Evolutionary conservation across 1,140 invertebrate genomes (phyloP).

Genomic region (Polypedilum vanderplanki): DNA sequence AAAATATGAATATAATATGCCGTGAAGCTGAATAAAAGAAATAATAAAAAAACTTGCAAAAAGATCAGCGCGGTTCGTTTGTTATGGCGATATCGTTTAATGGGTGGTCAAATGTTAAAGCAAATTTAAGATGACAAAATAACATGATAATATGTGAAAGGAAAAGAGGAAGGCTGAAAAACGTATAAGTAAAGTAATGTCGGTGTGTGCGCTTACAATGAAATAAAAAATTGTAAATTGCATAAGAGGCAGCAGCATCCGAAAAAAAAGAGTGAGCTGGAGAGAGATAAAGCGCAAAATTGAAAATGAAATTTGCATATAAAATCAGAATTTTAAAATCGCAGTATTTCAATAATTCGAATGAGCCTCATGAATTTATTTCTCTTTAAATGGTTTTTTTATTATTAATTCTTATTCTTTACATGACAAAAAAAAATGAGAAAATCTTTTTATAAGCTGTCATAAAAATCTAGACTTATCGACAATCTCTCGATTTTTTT

Average conservation of each 20-base stretch:
- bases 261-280: background rate
- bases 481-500: constrained; percentile 1
- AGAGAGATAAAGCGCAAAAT: background rate
- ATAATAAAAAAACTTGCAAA: constrained; percentile 4
- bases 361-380: background rate
- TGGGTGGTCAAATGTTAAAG: constrained; percentile 27
- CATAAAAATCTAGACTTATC: constrained; percentile 9
- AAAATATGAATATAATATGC: background rate
- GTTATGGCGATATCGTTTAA: constrained; percentile 16
- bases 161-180: background rate
- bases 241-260: background rate
- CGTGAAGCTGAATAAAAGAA: background rate
- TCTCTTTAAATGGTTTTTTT: background rate
- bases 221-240: constrained; percentile 8
- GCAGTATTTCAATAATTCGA: constrained; percentile 5
- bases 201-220: constrained; percentile 1
- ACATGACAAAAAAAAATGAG: background rate
- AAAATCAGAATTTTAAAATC: constrained; percentile 1
- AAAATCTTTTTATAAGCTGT: constrained; percentile 1
- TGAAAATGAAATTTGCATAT: background rate
- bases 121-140: constrained; percentile 27
- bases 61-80: constrained; percentile 15
- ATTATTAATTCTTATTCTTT: background rate
- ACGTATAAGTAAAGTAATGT: background rate
- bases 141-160: constrained; percentile 27